A percentile compares a stretch with the other conserved stretches of the same genome.
Conservation (phyloP, 2,888 invertebrate species). For the Eueremaeus valkanovi region DNA sequence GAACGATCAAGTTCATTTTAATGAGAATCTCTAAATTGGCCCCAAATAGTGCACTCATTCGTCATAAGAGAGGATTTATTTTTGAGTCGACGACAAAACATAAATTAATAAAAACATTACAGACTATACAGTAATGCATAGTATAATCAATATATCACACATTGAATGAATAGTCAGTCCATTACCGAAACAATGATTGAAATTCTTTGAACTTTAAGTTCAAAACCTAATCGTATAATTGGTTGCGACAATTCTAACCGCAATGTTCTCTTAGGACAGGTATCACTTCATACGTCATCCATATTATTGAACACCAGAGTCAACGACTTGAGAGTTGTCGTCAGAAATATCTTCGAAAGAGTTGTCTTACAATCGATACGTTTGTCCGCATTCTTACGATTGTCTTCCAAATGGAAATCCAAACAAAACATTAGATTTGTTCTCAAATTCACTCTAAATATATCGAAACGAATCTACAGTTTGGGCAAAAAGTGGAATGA, state of each 20-base stretch:
- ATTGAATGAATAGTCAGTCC: too few relatives aligned
- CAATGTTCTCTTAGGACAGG: background rate
- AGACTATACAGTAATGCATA: too few relatives aligned
- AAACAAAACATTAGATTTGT: constrained; percentile 13
- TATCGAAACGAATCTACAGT: background rate
- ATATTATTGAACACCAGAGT: background rate
- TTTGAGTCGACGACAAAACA: too few relatives aligned
- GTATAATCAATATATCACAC: too few relatives aligned
- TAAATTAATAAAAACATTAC: too few relatives aligned
- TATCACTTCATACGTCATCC: background rate
- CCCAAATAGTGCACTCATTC: too few relatives aligned
- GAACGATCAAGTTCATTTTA: too few relatives aligned
- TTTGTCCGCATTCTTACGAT: background rate
- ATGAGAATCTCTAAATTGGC: too few relatives aligned
- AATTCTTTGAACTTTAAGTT: too few relatives aligned
- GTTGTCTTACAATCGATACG: constrained; percentile 31
- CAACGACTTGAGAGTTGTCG: background rate
- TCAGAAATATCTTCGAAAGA: constrained; percentile 29
- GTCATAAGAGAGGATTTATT: too few relatives aligned
- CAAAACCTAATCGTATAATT: background rate
- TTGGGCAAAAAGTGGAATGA: constrained; percentile 7
- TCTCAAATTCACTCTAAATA: background rate
- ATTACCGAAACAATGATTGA: too few relatives aligned
- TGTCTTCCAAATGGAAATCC: constrained; percentile 8
- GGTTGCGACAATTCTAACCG: too few relatives aligned